Evolutionary conservation across 1,140 invertebrate species (phyloP).

Genomic region (Neoseiulus cucumeris): DNA sequence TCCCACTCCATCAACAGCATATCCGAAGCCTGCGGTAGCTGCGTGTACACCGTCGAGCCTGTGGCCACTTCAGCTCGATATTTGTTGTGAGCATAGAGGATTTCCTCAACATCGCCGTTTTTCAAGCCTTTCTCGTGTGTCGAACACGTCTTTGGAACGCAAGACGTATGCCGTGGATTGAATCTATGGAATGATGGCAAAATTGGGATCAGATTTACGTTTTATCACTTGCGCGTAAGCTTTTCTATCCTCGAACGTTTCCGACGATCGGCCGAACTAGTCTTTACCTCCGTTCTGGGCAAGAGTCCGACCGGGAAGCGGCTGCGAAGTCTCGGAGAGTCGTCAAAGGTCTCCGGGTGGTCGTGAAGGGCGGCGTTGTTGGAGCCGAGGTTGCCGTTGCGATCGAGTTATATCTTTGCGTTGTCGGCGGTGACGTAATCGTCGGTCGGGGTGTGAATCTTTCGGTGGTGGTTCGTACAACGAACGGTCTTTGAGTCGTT

Average conservation of each 20-base stretch:
- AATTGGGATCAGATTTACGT: not conserved
- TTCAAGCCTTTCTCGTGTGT: not conserved
- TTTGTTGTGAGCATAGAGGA: conserved; percentile 15
- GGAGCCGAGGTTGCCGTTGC: not conserved
- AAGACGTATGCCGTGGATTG: not conserved
- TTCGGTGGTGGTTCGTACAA: not conserved
- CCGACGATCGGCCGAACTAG: too few species aligned
- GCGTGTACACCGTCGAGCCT: conserved; percentile 13
- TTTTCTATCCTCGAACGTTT: too few species aligned
- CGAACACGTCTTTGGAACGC: not conserved
- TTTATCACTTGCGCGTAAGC: too few species aligned
- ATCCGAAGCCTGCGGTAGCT: conserved; percentile 16
- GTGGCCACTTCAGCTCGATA: conserved; percentile 18
- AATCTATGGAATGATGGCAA: not conserved
- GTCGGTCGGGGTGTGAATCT: not conserved
- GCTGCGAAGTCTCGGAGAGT: not conserved
- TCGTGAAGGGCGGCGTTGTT: not conserved
- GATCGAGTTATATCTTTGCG: not conserved
- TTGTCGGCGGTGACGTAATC: not conserved
- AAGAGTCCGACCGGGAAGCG: not conserved
- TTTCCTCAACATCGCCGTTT: not conserved
- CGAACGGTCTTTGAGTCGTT: not conserved
- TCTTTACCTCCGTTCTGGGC: not conserved
- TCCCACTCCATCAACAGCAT: conserved; percentile 21
- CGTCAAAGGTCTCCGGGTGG: not conserved